A percentile compares a stretch with the other conserved stretches of the same genome.
Evolutionary conservation across 2,113 vertebrate species (phyloP).

Genomic region (Alaudala cheleensis): DNA sequence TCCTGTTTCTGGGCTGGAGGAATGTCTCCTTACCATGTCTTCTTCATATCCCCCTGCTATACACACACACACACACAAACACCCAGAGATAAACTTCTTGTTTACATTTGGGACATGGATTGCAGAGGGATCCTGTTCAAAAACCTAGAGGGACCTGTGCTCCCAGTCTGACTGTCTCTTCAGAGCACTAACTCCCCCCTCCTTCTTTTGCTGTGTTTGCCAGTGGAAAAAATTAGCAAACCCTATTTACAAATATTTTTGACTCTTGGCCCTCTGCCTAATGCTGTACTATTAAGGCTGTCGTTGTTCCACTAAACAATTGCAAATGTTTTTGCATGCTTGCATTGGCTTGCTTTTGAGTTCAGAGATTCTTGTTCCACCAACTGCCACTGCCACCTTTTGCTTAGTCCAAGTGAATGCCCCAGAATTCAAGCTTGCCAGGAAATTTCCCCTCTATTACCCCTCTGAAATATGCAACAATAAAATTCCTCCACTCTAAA

Average conservation of each 20-base stretch:
- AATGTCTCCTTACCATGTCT: not conserved
- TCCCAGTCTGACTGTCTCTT: not conserved
- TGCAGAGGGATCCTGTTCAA: not conserved
- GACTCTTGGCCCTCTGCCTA: slow-evolving; percentile 48
- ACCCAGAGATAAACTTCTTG: not conserved
- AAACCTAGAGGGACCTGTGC: not conserved
- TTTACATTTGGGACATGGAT: not conserved
- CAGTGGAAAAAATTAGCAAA: slow-evolving; percentile 66
- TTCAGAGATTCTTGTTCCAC: not conserved
- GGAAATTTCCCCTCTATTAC: not conserved
- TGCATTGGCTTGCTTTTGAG: slow-evolving; percentile 20
- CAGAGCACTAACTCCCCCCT: not conserved
- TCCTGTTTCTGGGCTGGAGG: not conserved
- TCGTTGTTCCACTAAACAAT: slow-evolving; percentile 53
- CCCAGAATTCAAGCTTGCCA: not conserved
- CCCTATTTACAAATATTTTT: slow-evolving; percentile 66
- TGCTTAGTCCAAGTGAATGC: not conserved
- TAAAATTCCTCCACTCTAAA: not conserved
- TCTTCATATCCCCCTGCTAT: not conserved
- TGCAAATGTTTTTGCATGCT: slow-evolving; percentile 49
- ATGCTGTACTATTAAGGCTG: slow-evolving; percentile 26
- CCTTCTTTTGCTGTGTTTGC: not conserved
- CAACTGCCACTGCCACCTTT: not conserved
- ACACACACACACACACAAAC: not conserved
- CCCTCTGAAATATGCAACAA: not conserved